phyloP scores from a whole-genome alignment of 2,113 vertebrate species.

The Corydoras sp. region DNA sequence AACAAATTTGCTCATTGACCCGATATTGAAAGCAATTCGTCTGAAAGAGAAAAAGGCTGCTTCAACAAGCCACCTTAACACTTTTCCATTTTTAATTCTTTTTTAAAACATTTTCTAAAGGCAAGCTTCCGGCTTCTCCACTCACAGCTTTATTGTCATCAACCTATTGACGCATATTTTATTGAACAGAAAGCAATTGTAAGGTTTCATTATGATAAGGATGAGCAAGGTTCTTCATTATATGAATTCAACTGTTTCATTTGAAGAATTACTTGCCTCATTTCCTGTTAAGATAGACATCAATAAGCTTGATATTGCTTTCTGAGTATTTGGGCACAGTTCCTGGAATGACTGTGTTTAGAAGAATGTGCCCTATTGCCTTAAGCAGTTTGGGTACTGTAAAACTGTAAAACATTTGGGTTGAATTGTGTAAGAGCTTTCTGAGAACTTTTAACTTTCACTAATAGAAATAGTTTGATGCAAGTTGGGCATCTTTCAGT shows the following conservation, averaged over 20 bases:
- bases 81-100: background rate
- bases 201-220: no score
- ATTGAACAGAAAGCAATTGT: no score
- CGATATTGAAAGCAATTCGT: conserved; percentile 26
- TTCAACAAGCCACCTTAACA: background rate
- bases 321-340: background rate
- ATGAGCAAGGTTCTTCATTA: no score
- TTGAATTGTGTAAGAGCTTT: background rate
- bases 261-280: conserved; percentile 1
- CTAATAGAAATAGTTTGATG: no score
- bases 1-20: conserved; percentile 63
- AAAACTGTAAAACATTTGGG: background rate
- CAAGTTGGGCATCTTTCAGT: no score
- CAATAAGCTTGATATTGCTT: background rate
- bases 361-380: conserved; percentile 13
- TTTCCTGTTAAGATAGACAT: background rate
- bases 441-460: background rate
- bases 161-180: no score
- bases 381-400: background rate
- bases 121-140: no score
- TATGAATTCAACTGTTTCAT: no score
- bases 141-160: no score
- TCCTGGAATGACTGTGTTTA: conserved; percentile 6
- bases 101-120: background rate
- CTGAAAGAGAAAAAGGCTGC: conserved; percentile 15